Conservation (phyloP, 2,888 invertebrate species). For the Eupelmus urozonus region DNA sequence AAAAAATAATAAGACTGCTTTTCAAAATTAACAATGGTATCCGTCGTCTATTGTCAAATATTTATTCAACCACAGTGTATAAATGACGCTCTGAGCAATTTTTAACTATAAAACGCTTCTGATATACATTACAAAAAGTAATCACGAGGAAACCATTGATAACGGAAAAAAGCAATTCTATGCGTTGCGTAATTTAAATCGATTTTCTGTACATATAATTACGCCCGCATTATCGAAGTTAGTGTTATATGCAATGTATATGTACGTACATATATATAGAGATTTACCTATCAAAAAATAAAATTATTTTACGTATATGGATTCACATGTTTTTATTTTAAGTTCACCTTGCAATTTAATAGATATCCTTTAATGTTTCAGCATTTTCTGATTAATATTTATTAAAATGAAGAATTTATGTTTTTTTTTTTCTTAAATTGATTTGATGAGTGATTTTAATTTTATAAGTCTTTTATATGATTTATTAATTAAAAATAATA, state of each 20-base stretch:
- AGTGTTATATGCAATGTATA: neutral
- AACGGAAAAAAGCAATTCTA: neutral
- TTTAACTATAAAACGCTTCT: neutral
- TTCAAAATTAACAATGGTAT: no score
- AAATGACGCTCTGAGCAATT: no score
- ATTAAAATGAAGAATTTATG: no score
- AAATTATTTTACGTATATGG: conserved; percentile 32
- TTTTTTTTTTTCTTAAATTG: no score
- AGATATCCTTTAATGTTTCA: no score
- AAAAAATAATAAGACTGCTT: no score
- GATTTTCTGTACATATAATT: conserved; percentile 1
- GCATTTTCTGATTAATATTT: no score
- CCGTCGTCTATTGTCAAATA: neutral
- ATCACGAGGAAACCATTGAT: conserved; percentile 12
- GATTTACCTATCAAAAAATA: conserved; percentile 11
- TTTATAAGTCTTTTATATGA: no score
- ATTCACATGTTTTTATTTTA: neutral
- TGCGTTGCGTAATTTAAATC: neutral
- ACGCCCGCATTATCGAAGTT: neutral
- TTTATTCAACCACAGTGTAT: neutral
- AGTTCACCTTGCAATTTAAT: no score
- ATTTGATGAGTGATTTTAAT: no score
- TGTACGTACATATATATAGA: neutral
- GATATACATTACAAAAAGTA: neutral
- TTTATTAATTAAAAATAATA: no score